Evolutionary conservation across 2,797 vertebrate species (phyloP), one percentile per base, ranked within the genome.

Genomic region (Hippoglossus hippoglossus): DNA sequence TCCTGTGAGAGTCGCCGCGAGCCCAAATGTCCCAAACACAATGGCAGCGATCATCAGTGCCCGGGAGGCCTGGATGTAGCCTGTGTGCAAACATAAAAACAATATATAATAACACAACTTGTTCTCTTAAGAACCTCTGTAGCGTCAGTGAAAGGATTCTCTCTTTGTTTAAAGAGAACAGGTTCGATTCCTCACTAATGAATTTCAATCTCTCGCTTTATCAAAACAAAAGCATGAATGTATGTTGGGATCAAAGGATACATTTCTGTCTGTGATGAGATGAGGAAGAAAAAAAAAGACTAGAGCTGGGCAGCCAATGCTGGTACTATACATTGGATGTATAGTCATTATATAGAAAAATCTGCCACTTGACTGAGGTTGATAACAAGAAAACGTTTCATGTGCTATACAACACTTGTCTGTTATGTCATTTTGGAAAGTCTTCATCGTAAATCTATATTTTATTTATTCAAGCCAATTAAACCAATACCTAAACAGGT

Each of bases 41-140:
- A 98, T 91, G 5, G 96, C 84, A 0, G 93, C 85, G 16, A 98
- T 96, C 96, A 98, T 97, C 59, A 98, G 92, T 0, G 96, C 97
- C 4, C 96, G 93, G 41, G 94, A 96, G 12, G 94, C 96, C 87
- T 97, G 97, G 63, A 98, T 82, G 53, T 95, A 96, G 39, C 95
- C 97, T 98, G 85, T n/a, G 52, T 68, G 52, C 54, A 83, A 69
- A 81, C 15, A 63, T 2, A 2, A 50, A 63, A 8, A 31, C 34
- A 56, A 5, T 44, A 41, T 2, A 41, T 7, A 71, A 8, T 39
- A 5, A 71, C 5, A 12, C 9, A 9, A 2, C 15, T 11, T 46
- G 24, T 1, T 26, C 31, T 24, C 22, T 46, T 13, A 47, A 13
- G 47, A 49, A 49, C 18, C 2, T 18, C 7, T 8, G 46, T 18